These are phyloP conservation scores for Daboia siamensis DNA, from an alignment of 2,113 vertebrate species.

Conservation along the genomic window DNA sequence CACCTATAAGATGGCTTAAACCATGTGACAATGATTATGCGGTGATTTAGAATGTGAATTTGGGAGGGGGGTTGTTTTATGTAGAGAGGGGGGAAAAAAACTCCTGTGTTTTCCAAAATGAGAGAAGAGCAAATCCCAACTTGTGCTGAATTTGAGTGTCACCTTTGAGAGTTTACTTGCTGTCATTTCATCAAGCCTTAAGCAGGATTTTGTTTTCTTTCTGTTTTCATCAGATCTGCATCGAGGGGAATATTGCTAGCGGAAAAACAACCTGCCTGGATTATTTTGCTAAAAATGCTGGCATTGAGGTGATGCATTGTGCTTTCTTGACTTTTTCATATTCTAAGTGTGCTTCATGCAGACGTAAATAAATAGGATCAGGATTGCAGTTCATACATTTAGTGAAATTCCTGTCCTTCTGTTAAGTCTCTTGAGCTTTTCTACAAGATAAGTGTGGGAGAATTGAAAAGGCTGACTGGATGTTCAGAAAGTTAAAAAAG, in stretches of 20 bases:
- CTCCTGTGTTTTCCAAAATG: neutral
- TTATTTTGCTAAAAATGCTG: conserved; percentile 81
- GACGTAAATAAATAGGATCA: neutral
- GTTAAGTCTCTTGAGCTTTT: neutral
- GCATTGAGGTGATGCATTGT: conserved; percentile 76
- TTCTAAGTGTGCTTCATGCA: neutral
- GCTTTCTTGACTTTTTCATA: neutral
- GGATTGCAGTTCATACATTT: neutral
- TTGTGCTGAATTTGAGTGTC: neutral
- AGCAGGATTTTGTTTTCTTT: neutral
- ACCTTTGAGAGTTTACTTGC: neutral
- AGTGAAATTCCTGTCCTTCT: neutral
- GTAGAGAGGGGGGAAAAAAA: neutral
- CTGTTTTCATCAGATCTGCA: conserved; percentile 77
- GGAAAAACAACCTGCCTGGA: conserved; percentile 94
- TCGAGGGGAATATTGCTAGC: conserved; percentile 94
- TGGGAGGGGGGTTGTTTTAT: neutral
- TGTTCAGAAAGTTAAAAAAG: neutral
- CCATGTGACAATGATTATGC: neutral
- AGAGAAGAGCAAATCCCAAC: no score
- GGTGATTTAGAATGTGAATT: neutral
- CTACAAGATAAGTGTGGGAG: neutral
- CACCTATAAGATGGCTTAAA: neutral
- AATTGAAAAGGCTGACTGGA: neutral
- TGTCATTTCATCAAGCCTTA: rapidly evolving